Evolutionary conservation across 2,888 invertebrate species (phyloP).

Genomic region (Monopis laevigella): DNA sequence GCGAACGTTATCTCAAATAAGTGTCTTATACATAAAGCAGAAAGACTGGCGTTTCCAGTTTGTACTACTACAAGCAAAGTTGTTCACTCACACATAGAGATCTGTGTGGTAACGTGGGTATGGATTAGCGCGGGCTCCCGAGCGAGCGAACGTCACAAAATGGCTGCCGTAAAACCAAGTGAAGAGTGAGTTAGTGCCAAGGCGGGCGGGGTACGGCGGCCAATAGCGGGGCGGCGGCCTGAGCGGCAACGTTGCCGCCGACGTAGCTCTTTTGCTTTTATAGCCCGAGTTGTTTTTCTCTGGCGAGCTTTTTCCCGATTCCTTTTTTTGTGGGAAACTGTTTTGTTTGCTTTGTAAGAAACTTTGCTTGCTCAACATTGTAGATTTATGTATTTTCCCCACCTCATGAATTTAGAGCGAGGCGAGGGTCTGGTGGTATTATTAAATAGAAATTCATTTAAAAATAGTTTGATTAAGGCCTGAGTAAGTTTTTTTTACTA

Average conservation of each 20-base stretch:
- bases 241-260: conserved; percentile 47
- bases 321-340: conserved; percentile 43
- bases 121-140: conserved; percentile 54
- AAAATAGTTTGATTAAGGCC: too few relatives aligned
- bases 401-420: too few relatives aligned
- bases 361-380: conserved; percentile 38
- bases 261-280: conserved; percentile 64
- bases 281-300: conserved; percentile 59
- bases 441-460: too few relatives aligned
- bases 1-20: too few relatives aligned
- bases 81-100: conserved; percentile 39
- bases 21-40: too few relatives aligned
- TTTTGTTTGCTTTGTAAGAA: conserved; percentile 61
- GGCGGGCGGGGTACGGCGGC: conserved; percentile 26
- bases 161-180: conserved; percentile 67
- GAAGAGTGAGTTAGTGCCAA: conserved; percentile 64
- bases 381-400: conserved; percentile 46
- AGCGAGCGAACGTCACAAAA: conserved; percentile 56
- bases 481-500: too few relatives aligned
- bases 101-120: conserved; percentile 23
- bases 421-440: too few relatives aligned
- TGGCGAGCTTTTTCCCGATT: conserved; percentile 58
- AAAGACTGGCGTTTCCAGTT: neutral
- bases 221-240: conserved; percentile 25
- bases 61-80: neutral